phyloP scores from a whole-genome alignment of 2,797 vertebrate genomes.

The Syngnathus rostellatus region DNA sequence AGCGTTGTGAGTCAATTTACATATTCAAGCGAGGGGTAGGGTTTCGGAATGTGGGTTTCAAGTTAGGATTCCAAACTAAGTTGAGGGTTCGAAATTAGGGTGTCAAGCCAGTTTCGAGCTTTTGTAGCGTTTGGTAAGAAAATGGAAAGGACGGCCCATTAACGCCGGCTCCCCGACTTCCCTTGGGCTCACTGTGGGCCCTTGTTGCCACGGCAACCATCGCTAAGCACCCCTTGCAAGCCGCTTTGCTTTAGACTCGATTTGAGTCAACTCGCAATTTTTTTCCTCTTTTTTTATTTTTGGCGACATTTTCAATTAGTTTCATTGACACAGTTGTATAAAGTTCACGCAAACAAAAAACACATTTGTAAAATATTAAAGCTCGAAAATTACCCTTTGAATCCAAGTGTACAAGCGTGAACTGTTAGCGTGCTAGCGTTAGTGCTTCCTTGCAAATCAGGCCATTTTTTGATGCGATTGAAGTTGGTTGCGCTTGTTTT shows the following conservation, averaged over 20 bases:
- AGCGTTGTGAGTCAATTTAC: too few species aligned
- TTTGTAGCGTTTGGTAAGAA: neutral
- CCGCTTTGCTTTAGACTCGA: neutral
- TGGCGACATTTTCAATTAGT: neutral
- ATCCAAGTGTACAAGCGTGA: neutral
- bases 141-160: neutral
- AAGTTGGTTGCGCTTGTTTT: neutral
- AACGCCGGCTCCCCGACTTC: neutral
- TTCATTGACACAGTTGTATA: neutral
- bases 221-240: neutral
- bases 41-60: too few species aligned
- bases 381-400: neutral
- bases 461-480: neutral
- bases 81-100: neutral
- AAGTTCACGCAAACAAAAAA: neutral
- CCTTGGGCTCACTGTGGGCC: neutral
- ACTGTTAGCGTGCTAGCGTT: neutral
- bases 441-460: too few species aligned
- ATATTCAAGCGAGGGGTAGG: too few species aligned
- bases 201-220: slow-evolving; percentile 4
- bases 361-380: neutral
- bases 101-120: neutral
- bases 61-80: too few species aligned
- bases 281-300: neutral
- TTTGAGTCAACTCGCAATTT: neutral